Conservation (phyloP, 2,113 vertebrate species). For the Proterorhinus semilunaris region DNA sequence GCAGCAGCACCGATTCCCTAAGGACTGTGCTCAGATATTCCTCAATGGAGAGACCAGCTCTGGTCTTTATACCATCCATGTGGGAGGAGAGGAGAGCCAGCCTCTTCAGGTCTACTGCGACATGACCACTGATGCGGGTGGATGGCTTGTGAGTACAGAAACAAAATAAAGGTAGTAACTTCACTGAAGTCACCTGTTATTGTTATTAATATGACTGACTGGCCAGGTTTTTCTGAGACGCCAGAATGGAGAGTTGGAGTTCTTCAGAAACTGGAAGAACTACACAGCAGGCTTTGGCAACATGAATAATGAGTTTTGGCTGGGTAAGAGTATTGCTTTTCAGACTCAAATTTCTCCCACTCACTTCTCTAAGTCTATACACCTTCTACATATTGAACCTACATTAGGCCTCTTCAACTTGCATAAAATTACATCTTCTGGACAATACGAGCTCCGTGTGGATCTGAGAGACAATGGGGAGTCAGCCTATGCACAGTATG, state of each 20-base stretch:
- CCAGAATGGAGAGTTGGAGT: constrained; percentile 86
- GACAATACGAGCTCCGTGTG: constrained; percentile 89
- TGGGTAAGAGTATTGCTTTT: constrained; percentile 75
- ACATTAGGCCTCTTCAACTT: constrained; percentile 86
- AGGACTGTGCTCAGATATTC: constrained; percentile 89
- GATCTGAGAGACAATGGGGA: constrained; percentile 84
- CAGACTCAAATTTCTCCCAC: background rate
- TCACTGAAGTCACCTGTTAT: background rate
- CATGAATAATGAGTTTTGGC: constrained; percentile 90
- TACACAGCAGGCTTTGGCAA: constrained; percentile 90
- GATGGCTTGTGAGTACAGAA: constrained; percentile 86
- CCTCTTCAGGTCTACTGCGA: constrained; percentile 89
- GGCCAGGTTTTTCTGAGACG: constrained; percentile 89
- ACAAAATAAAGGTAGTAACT: background rate
- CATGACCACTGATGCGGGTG: constrained; percentile 90
- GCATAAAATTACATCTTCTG: constrained; percentile 87
- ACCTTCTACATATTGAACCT: constrained; percentile 1
- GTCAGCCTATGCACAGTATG: constrained; percentile 83
- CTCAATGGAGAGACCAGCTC: constrained; percentile 86
- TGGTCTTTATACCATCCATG: constrained; percentile 86
- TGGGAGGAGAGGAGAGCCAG: constrained; percentile 82
- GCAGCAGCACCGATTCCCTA: constrained; percentile 80
- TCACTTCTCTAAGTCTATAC: background rate
- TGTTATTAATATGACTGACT: constrained; percentile 2
- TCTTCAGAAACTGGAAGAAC: constrained; percentile 92